These are phyloP conservation scores for Rhynchopsitta pachyrhyncha DNA, from an alignment of 2,113 vertebrate species.

Conservation along the genomic window DNA sequence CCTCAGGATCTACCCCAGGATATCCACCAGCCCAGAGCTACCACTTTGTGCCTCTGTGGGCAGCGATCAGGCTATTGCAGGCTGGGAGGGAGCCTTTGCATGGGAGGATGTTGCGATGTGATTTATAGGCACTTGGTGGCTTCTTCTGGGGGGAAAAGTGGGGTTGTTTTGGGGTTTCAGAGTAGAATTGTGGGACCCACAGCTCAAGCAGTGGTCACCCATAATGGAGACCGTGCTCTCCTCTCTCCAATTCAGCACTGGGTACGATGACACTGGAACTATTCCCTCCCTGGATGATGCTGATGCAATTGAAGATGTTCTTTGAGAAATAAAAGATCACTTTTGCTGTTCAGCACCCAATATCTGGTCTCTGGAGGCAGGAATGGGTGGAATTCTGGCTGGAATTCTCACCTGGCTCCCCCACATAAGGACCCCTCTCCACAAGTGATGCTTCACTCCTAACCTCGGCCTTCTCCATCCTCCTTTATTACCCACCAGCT, in stretches of 20 bases:
- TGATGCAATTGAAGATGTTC: not conserved
- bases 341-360: not conserved
- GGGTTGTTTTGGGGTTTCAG: not conserved
- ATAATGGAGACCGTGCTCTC: not conserved
- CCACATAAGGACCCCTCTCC: not conserved
- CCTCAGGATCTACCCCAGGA: not conserved
- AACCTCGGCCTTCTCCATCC: not conserved
- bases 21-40: not conserved
- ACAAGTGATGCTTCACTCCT: not conserved
- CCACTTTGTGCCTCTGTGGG: not conserved
- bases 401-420: not conserved
- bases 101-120: not conserved
- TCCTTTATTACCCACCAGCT: not conserved
- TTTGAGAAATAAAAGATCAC: not conserved
- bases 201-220: not conserved
- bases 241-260: not conserved
- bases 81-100: not conserved
- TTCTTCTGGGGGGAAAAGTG: not conserved
- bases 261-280: not conserved
- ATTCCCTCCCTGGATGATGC: rapidly evolving
- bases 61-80: not conserved
- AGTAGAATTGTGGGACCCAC: not conserved
- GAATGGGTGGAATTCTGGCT: not conserved
- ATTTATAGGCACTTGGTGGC: not conserved
- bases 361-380: not conserved